Conservation (phyloP, 2,888 invertebrate genomes). For the Pollenia amentaria region DNA sequence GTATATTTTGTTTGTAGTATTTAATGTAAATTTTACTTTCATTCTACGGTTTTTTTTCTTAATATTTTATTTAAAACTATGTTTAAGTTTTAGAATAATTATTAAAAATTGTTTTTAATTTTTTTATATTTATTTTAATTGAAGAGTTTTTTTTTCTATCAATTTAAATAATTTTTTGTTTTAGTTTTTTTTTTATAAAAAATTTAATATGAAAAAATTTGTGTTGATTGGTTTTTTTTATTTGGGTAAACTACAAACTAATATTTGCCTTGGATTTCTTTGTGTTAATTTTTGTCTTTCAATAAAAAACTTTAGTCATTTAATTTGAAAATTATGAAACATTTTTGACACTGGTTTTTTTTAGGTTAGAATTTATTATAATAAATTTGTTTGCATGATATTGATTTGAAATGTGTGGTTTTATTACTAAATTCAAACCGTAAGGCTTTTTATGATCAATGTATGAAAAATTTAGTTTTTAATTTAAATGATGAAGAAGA, state of each 20-base stretch:
- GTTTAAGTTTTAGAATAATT: slow-evolving; percentile 57
- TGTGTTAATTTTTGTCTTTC: slow-evolving; percentile 19
- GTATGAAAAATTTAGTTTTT: not conserved
- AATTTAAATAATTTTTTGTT: slow-evolving; percentile 4
- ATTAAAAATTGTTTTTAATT: slow-evolving; percentile 57
- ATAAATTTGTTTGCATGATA: not conserved
- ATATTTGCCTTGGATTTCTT: slow-evolving; percentile 60
- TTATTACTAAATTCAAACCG: not conserved
- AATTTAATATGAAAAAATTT: slow-evolving; percentile 63
- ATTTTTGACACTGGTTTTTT: slow-evolving; percentile 53
- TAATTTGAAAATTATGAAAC: slow-evolving; percentile 4
- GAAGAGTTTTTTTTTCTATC: slow-evolving; percentile 35
- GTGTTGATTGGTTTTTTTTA: slow-evolving; percentile 48
- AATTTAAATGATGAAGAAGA: not conserved
- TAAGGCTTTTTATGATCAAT: slow-evolving; percentile 9
- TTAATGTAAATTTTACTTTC: slow-evolving; percentile 53
- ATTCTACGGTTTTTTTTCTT: slow-evolving; percentile 43
- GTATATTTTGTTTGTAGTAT: slow-evolving; percentile 21
- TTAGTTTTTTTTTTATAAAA: slow-evolving; percentile 57
- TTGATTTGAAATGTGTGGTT: not conserved
- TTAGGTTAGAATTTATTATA: slow-evolving; percentile 12
- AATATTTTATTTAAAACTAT: slow-evolving; percentile 51
- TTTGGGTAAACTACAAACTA: slow-evolving; percentile 68
- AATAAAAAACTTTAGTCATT: slow-evolving; percentile 4
- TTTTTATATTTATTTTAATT: slow-evolving; percentile 3